Base-by-base conservation (phyloP, 2,888 invertebrate species). In the Sphecodes monilicornis region DNA sequence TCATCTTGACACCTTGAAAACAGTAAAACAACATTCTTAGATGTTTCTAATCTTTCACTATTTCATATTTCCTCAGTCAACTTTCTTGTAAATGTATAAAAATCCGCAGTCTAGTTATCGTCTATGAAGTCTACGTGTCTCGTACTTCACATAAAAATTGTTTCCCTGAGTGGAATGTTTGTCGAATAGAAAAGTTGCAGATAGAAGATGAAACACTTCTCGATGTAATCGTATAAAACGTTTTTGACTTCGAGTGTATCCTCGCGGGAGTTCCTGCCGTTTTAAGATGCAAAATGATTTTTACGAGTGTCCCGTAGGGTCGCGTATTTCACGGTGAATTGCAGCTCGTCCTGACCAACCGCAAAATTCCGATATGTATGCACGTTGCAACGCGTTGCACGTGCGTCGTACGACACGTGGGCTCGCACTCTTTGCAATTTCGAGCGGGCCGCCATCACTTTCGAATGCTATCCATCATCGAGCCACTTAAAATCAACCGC, bases 301-400 rank as follows among this genome's bases (percentile, higher is more conserved):
- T 43, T 41, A 70, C 77, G 57, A 57, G 18, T 8, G 74, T 76
- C 80, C 68, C 78, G 43, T 71, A 70, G 79, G 75, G 79, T 66
- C 74, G 74, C 82, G 87, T 83, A 87, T 83, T 80, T 87, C 87
- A 79, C 78, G 75, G 72, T 64, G 80, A 85, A 83, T 78, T 80
- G 83, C 85, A 57, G 73, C 60, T 81, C 68, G 81, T 77, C 82
- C 83, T 70, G 78, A 74, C 80, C 87, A 85, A 69, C 86, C 86
- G 80, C 83, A 85, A 80, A 73, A 78, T 72, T 81, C 69, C 87
- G 70, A 66, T 71, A 43, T 18, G 70, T 46, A 71, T 72, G 64
- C 68, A 16, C 8, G 76, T 29, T 16, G 41, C 69, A 3, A 26
- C 29, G 10, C 32, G 39, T 13, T 46, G 60, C 71, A 57, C 71